phyloP scores from a whole-genome alignment of 2,113 vertebrate genomes.

The Atractosteus spatula region DNA sequence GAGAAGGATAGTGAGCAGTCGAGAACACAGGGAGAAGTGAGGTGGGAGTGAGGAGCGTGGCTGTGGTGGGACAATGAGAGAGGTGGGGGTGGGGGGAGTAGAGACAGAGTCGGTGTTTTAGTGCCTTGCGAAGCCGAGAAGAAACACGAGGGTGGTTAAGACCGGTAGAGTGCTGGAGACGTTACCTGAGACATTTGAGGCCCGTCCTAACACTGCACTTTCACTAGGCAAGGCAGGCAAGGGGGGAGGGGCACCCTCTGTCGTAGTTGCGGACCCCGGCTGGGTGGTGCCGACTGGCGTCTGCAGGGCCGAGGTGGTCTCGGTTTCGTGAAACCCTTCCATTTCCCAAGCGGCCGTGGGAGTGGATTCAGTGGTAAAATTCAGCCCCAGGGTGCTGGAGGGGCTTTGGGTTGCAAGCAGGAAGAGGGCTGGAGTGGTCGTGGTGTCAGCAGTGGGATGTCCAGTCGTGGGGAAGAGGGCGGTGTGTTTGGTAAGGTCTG shows the following conservation, averaged over 20 bases:
- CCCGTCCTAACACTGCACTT: slow-evolving; percentile 51
- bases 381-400: slow-evolving; percentile 13
- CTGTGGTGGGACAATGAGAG: too few relatives aligned
- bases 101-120: background rate
- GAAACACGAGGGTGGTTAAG: background rate
- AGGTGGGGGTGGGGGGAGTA: too few relatives aligned
- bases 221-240: slow-evolving; percentile 57
- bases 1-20: background rate
- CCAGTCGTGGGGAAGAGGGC: background rate
- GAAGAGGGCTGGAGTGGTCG: slow-evolving; percentile 18
- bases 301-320: slow-evolving; percentile 19
- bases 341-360: slow-evolving; percentile 14
- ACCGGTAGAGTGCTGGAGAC: slow-evolving; percentile 24
- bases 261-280: slow-evolving; percentile 32
- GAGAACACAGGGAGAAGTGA: background rate
- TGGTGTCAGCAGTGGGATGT: background rate
- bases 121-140: background rate
- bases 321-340: slow-evolving; percentile 30
- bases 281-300: slow-evolving; percentile 27
- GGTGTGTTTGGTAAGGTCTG: background rate
- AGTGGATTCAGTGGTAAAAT: background rate
- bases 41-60: too few relatives aligned
- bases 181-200: slow-evolving; percentile 47
- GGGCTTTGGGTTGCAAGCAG: slow-evolving; percentile 39
- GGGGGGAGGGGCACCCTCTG: slow-evolving; percentile 16